These are phyloP conservation scores for Trichacis sp. DNA, from an alignment of 2,888 invertebrate genomes.

Conservation along the genomic window DNA sequence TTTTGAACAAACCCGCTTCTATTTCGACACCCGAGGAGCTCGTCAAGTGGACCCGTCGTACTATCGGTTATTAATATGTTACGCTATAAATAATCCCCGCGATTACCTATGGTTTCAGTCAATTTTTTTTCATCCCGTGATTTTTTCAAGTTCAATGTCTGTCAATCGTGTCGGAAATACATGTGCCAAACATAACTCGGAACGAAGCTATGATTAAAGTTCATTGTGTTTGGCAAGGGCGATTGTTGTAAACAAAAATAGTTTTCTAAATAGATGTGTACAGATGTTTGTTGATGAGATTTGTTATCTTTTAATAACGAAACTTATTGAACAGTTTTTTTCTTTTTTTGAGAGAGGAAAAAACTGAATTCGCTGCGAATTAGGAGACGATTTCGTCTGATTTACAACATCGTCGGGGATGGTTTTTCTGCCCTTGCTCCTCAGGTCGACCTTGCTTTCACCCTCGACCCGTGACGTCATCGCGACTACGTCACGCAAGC, in stretches of 20 bases:
- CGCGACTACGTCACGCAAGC: background rate
- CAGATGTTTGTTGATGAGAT: no score
- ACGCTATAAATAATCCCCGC: constrained; percentile 33
- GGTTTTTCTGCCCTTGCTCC: constrained; percentile 4
- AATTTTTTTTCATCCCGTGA: background rate
- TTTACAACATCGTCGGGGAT: no score
- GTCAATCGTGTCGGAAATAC: background rate
- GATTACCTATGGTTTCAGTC: constrained; percentile 33
- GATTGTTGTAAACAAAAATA: no score
- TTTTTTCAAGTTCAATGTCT: constrained; percentile 6
- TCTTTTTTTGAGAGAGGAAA: no score
- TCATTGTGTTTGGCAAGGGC: no score
- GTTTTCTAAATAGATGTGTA: no score
- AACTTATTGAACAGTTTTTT: no score
- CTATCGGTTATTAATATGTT: constrained; percentile 34
- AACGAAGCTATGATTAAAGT: no score
- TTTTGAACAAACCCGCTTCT: constrained; percentile 21
- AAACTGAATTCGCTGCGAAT: no score
- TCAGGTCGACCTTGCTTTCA: constrained; percentile 14
- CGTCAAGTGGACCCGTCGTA: constrained; percentile 29
- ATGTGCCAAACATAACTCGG: no score
- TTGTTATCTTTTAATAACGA: no score
- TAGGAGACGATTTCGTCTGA: no score
- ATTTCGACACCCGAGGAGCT: constrained; percentile 17
- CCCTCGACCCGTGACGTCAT: constrained; percentile 5